A percentile compares a stretch with the other conserved stretches of the same genome.
Evolutionary conservation across 1,140 invertebrate genomes (phyloP).

Genomic region (Daktulosphaira vitifoliae): DNA sequence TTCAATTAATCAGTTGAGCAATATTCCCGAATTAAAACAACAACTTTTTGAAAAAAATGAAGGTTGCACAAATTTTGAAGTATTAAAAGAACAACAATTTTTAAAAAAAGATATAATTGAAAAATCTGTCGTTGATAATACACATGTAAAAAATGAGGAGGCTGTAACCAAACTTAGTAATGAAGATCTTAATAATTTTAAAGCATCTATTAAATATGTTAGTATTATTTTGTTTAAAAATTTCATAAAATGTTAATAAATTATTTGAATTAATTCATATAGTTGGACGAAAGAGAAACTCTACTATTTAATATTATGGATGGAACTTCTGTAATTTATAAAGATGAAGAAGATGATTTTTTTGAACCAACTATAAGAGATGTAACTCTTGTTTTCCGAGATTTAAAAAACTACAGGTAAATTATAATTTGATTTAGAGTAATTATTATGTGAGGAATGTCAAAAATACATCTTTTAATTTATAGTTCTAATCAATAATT

Average conservation of each 20-base stretch:
- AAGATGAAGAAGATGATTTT: conserved; percentile 71
- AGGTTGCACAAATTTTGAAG: no score
- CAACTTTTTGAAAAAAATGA: no score
- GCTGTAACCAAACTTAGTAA: neutral
- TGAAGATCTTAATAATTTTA: conserved; percentile 25
- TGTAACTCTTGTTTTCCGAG: conserved; percentile 58
- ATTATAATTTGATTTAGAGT: neutral
- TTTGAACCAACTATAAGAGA: conserved; percentile 73
- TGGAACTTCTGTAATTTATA: conserved; percentile 43
- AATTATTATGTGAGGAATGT: no score
- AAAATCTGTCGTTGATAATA: no score
- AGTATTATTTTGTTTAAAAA: neutral
- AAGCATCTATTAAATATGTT: conserved; percentile 14
- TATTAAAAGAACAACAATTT: neutral
- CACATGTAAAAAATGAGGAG: no score
- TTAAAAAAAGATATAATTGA: neutral
- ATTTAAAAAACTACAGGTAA: conserved; percentile 51
- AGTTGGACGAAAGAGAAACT: conserved; percentile 61
- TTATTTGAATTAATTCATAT: neutral
- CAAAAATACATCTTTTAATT: no score
- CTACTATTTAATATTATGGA: conserved; percentile 57
- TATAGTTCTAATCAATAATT: no score
- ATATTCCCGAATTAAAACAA: neutral
- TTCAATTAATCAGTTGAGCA: neutral
- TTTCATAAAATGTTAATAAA: neutral